Evolutionary conservation across 2,797 vertebrate species (phyloP).

Genomic region (Pristis pectinata): DNA sequence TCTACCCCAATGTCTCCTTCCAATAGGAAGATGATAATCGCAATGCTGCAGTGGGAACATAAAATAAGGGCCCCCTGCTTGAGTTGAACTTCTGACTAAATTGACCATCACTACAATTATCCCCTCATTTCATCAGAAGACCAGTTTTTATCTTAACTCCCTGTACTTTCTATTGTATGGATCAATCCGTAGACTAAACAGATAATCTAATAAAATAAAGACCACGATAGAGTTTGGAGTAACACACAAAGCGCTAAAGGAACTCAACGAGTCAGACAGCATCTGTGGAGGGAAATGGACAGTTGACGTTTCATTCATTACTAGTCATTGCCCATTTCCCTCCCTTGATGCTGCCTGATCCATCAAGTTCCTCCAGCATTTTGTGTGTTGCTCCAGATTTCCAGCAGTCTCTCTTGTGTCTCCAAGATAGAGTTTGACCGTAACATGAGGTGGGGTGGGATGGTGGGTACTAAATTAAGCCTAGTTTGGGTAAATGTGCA

Average conservation of each 20-base stretch:
- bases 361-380: no score
- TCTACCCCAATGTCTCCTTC: no score
- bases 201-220: not conserved
- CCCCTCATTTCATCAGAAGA: not conserved
- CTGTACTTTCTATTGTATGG: no score
- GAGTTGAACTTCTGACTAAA: not conserved
- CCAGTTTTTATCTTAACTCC: not conserved
- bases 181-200: not conserved
- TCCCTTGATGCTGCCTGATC: no score
- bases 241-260: no score
- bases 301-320: no score
- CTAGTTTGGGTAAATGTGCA: not conserved
- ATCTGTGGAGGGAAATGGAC: no score
- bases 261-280: no score
- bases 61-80: not conserved
- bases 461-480: not conserved
- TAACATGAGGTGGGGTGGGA: not conserved
- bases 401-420: no score
- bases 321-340: no score
- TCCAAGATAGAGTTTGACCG: no score
- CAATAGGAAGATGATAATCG: not conserved
- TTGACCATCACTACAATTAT: not conserved
- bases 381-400: no score
- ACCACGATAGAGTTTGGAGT: not conserved
- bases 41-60: not conserved